Evolutionary conservation across 2,797 vertebrate genomes (phyloP).

Genomic region (Lagorchestes hirsutus): DNA sequence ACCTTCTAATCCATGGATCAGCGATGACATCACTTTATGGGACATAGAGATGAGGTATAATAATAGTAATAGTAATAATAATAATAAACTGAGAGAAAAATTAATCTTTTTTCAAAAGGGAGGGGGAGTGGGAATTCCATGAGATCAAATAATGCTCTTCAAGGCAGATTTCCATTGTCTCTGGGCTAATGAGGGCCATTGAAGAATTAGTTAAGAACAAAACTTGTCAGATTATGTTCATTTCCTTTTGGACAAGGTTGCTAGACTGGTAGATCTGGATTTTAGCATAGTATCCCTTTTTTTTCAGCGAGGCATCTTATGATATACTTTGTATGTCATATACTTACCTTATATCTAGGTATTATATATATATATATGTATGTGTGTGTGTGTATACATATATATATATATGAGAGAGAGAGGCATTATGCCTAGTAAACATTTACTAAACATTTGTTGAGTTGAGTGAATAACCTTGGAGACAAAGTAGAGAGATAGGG

Average conservation of each 20-base stretch:
- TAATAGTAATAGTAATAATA: constrained; percentile 37
- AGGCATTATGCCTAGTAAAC: not conserved
- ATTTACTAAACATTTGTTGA: not conserved
- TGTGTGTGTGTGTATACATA: too few species aligned
- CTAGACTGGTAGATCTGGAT: not conserved
- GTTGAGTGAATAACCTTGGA: not conserved
- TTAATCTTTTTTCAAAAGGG: not conserved
- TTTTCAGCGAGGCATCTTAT: not conserved
- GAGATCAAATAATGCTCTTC: not conserved
- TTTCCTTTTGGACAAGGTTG: not conserved
- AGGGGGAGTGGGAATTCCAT: not conserved
- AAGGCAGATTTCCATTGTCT: constrained; percentile 1
- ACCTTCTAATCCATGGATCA: constrained; percentile 96
- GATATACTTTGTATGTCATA: not conserved
- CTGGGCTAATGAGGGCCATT: not conserved
- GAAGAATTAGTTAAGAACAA: not conserved
- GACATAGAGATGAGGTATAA: constrained; percentile 94
- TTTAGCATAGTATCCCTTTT: not conserved
- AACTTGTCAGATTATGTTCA: not conserved
- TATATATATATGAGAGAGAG: too few species aligned
- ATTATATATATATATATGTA: too few species aligned
- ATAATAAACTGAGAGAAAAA: not conserved
- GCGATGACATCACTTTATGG: constrained; percentile 93
- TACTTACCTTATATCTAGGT: not conserved
- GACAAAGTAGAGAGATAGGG: not conserved